Evolutionary conservation across 2,797 vertebrate genomes (phyloP), one percentile per base, ranked within the genome.

Genomic region (Glyptemys insculpta): DNA sequence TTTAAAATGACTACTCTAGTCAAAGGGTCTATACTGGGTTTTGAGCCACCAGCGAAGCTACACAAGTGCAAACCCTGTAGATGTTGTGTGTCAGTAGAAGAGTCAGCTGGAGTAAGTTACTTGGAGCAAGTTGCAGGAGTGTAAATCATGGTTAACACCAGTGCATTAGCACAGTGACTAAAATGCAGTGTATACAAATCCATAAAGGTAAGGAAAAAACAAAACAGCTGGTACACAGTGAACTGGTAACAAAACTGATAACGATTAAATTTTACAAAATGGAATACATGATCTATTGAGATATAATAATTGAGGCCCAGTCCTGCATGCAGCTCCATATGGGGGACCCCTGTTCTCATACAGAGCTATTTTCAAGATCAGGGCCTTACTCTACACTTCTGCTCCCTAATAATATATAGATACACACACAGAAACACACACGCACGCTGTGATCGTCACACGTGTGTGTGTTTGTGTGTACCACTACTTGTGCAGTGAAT

Each of bases 381-480:
- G 95, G 83, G 25, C 68, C 79, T 54, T 25, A 79, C 11, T 34
- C 14, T 92, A 12, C 53, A 62, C 62, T 91, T 49, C 78, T 74
- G 4, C 3, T 79, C 25, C 25, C 0, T 7, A 56, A 44, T 53
- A 59, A 15, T 74, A 93, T 0, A 0, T 68, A 31, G 47, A 76
- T 4, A 89, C 3, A 3, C 44, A 76, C 0, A 85, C 3, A 47
- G 47, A 23, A 44, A 94, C 92, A 94, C 31, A 65, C 9, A 29
- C 7, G 52, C 53, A 54, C 3, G 1, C 4, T 23, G 53, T 54
- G 21, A 54, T 23, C 4, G 21, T 23, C 53, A 54, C 21, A 54
- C 1, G 8, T 54, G 4, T 54, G 21, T 54, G 53, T 54, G 53
- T 54, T 54, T 54, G 8, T 23, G 53, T 54, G 53, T 54, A 54